Base-by-base conservation (phyloP, 2,113 vertebrate genomes). In the Macroglossus sobrinus region DNA sequence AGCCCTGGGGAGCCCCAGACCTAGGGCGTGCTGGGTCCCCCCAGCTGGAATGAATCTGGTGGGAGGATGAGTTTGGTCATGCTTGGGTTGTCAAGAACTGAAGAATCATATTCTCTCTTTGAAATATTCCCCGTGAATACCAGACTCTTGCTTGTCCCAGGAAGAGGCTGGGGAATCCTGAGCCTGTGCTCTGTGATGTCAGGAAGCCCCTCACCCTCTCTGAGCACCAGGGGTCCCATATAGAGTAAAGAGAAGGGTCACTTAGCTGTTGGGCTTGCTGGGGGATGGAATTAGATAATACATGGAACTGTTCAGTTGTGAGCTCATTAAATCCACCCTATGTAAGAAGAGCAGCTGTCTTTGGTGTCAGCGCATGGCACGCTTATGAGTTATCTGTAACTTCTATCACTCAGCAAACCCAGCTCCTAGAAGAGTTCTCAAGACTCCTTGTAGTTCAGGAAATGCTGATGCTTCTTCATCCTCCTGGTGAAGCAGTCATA, bases 51-150 rank as follows among this genome's bases (percentile, higher is more conserved):
- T 53, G 91, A 76, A 40, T 89, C 90, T 5, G 26, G 33, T 13
- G 30, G 90, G 71, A 74, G 97, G 95, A 92, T 95, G 81, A 47
- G 88, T 95, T 68, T 4, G 53, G 93, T 93, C 94, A 76, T 74
- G 97, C 85, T 88, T 38, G 69, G 84, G 18, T 40, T 84, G 90
- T 96, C 69, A 76, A 33, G 66, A 72, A 35, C 87, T 18, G 40
- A 84, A 57, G 89, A 72, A 35, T 9, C 26, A 47, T 33, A 14
- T 82, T 64, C 61, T 81, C 45, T 89, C 82, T 78, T 68, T 33
- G 50, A 55, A 93, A n/a, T 38, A 2, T 24, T 72, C 35, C 28
- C 53, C 0, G 5, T 74, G 91, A 85, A 57, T 47, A 19, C n/a
- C 53, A 63, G 81, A 22, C 53, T 38, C 47, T 78, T 3, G 11